These are phyloP conservation scores for Pogonognathellus flavescens DNA, from an alignment of 1,140 invertebrate species.

Conservation along the genomic window DNA sequence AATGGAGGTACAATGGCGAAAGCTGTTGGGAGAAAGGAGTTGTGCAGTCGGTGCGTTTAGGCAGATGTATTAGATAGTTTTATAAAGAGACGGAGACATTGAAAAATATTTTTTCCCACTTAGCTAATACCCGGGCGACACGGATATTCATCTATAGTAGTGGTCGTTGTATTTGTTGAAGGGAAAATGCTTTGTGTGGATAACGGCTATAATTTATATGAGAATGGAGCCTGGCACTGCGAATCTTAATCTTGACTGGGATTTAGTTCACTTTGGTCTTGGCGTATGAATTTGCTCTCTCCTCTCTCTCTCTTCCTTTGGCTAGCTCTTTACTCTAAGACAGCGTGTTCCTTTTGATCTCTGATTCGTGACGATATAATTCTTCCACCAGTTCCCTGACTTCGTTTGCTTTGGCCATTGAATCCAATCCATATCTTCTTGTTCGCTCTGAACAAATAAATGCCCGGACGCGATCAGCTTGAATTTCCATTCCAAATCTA, in stretches of 20 bases:
- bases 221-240: conserved; percentile 7
- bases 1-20: neutral
- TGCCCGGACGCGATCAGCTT: conserved; percentile 48
- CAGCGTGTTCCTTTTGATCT: conserved; percentile 51
- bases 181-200: conserved; percentile 19
- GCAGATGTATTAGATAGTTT: neutral
- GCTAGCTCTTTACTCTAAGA: neutral
- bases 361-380: conserved; percentile 53
- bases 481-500: conserved; percentile 47
- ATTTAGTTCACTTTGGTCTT: conserved; percentile 42
- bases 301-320: neutral
- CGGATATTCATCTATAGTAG: conserved; percentile 13
- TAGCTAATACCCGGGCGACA: conserved; percentile 8
- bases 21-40: neutral
- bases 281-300: conserved; percentile 34
- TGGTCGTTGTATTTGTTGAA: conserved; percentile 30
- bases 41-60: neutral
- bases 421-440: conserved; percentile 36
- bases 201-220: conserved; percentile 45
- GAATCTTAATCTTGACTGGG: conserved; percentile 48
- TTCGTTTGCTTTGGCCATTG: conserved; percentile 37
- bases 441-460: conserved; percentile 33
- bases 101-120: conserved; percentile 49
- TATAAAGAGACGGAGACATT: neutral
- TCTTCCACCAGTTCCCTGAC: conserved; percentile 27